Percentiles rank a stretch among this genome's conserved stretches.
These are phyloP conservation scores for Thecophora atra DNA, from an alignment of 2,888 invertebrate species.

Conservation along the genomic window DNA sequence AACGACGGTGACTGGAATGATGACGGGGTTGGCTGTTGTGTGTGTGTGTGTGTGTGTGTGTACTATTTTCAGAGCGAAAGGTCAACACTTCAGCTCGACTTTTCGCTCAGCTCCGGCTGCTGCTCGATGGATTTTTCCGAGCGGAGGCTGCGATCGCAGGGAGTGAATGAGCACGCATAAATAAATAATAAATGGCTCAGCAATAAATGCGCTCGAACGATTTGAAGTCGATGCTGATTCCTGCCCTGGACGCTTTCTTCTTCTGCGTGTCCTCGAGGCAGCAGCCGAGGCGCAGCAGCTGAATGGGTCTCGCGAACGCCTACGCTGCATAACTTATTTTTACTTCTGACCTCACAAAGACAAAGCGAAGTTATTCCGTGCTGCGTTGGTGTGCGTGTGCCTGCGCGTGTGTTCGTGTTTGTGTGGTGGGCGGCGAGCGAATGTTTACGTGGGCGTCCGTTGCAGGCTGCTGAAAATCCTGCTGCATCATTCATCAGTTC, in stretches of 20 bases:
- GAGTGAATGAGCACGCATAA: not conserved
- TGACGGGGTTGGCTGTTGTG: not conserved
- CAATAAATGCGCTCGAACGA: not conserved
- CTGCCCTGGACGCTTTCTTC: no score
- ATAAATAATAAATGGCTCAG: no score
- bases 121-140: no score
- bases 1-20: not conserved
- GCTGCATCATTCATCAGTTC: not conserved
- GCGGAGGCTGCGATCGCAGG: no score
- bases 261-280: no score
- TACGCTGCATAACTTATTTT: not conserved
- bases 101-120: conserved; percentile 5
- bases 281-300: not conserved
- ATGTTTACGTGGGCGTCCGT: no score
- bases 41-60: not conserved
- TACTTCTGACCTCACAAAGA: no score
- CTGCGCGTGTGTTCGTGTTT: not conserved
- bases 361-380: not conserved
- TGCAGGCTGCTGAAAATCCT: no score
- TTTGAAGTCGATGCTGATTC: not conserved
- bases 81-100: conserved; percentile 20
- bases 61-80: conserved; percentile 8
- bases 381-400: not conserved
- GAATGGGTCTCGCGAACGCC: not conserved
- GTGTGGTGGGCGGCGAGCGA: not conserved